Evolutionary conservation across 2,113 vertebrate genomes (phyloP).

Genomic region (Proteles cristata): DNA sequence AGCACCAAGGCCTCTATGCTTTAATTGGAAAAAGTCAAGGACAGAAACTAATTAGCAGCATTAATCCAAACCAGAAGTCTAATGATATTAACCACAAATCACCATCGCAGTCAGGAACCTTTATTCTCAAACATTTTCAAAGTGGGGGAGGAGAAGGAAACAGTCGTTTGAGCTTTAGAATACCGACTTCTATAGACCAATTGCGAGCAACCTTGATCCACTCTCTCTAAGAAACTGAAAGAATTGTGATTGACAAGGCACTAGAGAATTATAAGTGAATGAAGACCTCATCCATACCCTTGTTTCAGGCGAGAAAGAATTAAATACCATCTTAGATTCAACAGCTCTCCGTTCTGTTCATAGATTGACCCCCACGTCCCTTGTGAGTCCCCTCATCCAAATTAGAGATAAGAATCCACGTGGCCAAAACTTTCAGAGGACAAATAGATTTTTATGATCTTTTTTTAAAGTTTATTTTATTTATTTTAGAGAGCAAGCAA

Average conservation of each 20-base stretch:
- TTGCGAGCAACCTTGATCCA: neutral
- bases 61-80: constrained; percentile 86
- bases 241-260: neutral
- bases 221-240: constrained; percentile 7
- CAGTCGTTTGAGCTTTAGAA: constrained; percentile 20
- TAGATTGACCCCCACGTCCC: neutral
- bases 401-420: neutral
- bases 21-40: constrained; percentile 87
- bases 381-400: neutral
- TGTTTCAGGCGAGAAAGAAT: neutral
- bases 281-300: no score
- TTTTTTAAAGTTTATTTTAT: neutral
- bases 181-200: constrained; percentile 43
- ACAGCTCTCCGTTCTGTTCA: neutral
- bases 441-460: neutral
- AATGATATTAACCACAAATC: constrained; percentile 83
- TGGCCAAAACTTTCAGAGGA: neutral
- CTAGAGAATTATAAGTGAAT: neutral
- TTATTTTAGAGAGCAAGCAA: no score
- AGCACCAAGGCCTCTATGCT: constrained; percentile 75
- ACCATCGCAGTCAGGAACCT: constrained; percentile 58
- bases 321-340: neutral
- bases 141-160: neutral
- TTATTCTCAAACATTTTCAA: constrained; percentile 59
- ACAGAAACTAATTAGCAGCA: constrained; percentile 85